Evolutionary conservation across 2,113 vertebrate genomes (phyloP).

Genomic region (Ageneiosus marmoratus): DNA sequence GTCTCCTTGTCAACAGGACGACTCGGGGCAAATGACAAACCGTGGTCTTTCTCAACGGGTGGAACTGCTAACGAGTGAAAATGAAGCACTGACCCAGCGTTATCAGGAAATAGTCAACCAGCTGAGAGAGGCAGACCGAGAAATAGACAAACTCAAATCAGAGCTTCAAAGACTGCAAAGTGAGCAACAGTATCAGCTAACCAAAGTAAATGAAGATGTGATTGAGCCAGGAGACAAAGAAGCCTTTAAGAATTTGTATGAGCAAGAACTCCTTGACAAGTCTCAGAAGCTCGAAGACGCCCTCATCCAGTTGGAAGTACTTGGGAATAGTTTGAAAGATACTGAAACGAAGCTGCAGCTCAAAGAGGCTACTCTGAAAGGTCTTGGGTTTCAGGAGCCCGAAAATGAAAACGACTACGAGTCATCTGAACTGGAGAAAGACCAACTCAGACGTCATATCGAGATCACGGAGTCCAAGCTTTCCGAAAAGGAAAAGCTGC

Average conservation of each 20-base stretch:
- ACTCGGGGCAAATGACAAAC: slow-evolving; percentile 56
- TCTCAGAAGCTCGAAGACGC: slow-evolving; percentile 75
- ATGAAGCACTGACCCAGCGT: slow-evolving; percentile 70
- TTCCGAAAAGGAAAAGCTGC: slow-evolving; percentile 59
- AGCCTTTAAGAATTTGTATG: slow-evolving; percentile 70
- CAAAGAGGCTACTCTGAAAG: slow-evolving; percentile 76
- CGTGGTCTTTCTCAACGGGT: slow-evolving; percentile 69
- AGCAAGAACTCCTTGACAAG: slow-evolving; percentile 73
- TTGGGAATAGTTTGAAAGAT: slow-evolving; percentile 72
- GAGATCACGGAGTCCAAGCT: slow-evolving; percentile 64
- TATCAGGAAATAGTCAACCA: slow-evolving; percentile 81
- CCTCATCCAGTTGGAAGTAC: slow-evolving; percentile 69
- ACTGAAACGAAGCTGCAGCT: slow-evolving; percentile 76
- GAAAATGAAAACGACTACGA: slow-evolving; percentile 58
- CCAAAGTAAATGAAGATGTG: slow-evolving; percentile 64
- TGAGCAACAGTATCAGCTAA: slow-evolving; percentile 63
- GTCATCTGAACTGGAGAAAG: slow-evolving; percentile 54
- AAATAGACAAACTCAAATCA: slow-evolving; percentile 75
- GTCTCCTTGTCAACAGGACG: slow-evolving; percentile 62
- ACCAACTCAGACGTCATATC: slow-evolving; percentile 60
- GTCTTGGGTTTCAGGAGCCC: slow-evolving; percentile 70
- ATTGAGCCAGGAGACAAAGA: slow-evolving; percentile 67
- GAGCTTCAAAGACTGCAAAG: slow-evolving; percentile 70
- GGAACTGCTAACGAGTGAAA: slow-evolving; percentile 72
- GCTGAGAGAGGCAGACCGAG: slow-evolving; percentile 77